Evolutionary conservation across 2,113 vertebrate genomes (phyloP).

Genomic region (Mesoclemmys tuberculata): DNA sequence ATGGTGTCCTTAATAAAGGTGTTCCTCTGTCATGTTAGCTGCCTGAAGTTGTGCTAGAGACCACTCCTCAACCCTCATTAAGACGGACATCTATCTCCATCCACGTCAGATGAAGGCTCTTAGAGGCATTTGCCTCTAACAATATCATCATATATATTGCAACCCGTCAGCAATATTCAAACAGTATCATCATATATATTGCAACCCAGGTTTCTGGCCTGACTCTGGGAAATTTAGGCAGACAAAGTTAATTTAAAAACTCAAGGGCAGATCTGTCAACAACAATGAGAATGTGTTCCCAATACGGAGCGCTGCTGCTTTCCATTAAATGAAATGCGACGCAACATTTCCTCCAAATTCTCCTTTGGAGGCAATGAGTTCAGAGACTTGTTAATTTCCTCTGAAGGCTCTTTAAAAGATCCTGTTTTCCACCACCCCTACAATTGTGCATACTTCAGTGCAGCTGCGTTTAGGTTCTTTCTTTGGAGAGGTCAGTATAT

Average conservation of each 20-base stretch:
- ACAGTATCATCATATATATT: not conserved
- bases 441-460: accelerated
- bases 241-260: not conserved
- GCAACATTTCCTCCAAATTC: not conserved
- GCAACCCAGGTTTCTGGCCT: not conserved
- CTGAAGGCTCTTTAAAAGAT: accelerated
- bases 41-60: not conserved
- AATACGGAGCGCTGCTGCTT: not conserved
- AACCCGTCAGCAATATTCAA: not conserved
- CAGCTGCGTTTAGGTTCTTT: not conserved
- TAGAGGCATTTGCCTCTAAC: not conserved
- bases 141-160: not conserved
- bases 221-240: accelerated
- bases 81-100: not conserved
- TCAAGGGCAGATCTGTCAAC: not conserved
- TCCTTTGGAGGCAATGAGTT: not conserved
- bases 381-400: not conserved
- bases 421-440: not conserved
- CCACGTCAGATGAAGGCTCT: accelerated
- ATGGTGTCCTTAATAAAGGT: not conserved
- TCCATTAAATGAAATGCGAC: not conserved
- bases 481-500: not conserved
- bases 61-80: accelerated
- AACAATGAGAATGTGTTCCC: not conserved
- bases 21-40: not conserved